Percentiles rank a stretch among this genome's conserved stretches.
phyloP scores from a whole-genome alignment of 2,113 vertebrate species.

The Nothobranchius furzeri region DNA sequence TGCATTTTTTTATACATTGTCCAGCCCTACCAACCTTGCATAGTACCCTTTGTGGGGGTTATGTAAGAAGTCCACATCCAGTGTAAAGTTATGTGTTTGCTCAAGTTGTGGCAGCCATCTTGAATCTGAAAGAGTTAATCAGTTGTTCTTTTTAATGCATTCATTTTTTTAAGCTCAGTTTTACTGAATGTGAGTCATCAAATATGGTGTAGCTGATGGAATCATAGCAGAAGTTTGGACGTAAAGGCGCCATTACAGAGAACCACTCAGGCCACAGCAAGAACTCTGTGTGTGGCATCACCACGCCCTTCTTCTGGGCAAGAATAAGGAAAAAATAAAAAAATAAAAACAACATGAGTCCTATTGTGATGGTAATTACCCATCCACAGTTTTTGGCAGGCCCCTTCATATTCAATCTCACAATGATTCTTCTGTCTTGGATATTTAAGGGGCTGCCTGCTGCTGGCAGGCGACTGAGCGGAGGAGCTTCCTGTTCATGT shows the following conservation, averaged over 20 bases:
- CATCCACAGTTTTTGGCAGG: constrained; percentile 34
- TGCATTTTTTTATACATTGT: no score
- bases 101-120: no score
- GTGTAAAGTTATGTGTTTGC: no score
- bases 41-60: no score
- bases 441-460: constrained; percentile 54
- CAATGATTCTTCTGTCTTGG: constrained; percentile 61
- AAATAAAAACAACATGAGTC: constrained; percentile 40
- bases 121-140: no score
- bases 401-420: constrained; percentile 54
- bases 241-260: constrained; percentile 28
- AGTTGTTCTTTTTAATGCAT: no score
- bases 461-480: constrained; percentile 42
- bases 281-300: constrained; percentile 40
- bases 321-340: constrained; percentile 14
- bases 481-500: constrained; percentile 74
- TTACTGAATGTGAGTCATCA: constrained; percentile 11
- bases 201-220: constrained; percentile 16
- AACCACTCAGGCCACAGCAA: no score
- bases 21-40: no score
- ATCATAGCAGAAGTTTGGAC: constrained; percentile 19
- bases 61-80: no score
- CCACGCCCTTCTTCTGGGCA: constrained; percentile 19
- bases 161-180: no score
- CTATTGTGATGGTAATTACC: constrained; percentile 71